Conservation (phyloP, 2,888 invertebrate species). For the Auanema sp. region DNA sequence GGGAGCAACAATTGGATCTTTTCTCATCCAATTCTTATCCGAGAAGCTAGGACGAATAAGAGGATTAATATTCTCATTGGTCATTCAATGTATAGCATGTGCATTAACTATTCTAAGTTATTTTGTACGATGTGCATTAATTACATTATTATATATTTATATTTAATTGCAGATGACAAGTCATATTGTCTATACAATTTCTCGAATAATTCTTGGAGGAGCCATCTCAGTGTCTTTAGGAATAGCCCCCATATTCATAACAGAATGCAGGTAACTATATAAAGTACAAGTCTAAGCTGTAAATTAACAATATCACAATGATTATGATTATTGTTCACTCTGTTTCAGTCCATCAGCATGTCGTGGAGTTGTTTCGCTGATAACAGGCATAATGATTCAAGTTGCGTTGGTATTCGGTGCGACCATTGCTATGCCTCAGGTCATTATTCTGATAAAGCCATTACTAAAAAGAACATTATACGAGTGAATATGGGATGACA, state of each 20-base stretch:
- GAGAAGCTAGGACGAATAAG: conserved; percentile 38
- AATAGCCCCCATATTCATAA: conserved; percentile 37
- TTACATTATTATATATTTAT: background rate
- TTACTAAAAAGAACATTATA: background rate
- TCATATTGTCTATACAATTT: conserved; percentile 34
- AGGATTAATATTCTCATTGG: conserved; percentile 31
- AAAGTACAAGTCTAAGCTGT: background rate
- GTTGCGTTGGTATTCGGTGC: conserved; percentile 43
- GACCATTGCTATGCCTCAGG: conserved; percentile 46
- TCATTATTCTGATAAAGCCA: background rate
- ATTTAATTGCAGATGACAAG: conserved; percentile 11
- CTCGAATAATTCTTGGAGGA: conserved; percentile 45
- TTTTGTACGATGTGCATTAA: conserved; percentile 24
- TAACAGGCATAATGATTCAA: conserved; percentile 49
- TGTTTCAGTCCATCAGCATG: conserved; percentile 40
- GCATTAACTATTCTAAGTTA: conserved; percentile 24
- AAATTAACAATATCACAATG: background rate
- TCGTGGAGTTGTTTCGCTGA: conserved; percentile 47
- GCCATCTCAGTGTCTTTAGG: conserved; percentile 42
- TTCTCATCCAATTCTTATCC: conserved; percentile 18
- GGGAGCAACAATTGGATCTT: conserved; percentile 44
- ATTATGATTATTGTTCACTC: background rate
- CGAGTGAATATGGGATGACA: background rate
- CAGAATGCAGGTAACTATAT: conserved; percentile 43
- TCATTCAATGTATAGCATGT: conserved; percentile 25